Base-by-base conservation (phyloP, 2,888 invertebrate genomes). In the Trissolcus brochymenae region DNA sequence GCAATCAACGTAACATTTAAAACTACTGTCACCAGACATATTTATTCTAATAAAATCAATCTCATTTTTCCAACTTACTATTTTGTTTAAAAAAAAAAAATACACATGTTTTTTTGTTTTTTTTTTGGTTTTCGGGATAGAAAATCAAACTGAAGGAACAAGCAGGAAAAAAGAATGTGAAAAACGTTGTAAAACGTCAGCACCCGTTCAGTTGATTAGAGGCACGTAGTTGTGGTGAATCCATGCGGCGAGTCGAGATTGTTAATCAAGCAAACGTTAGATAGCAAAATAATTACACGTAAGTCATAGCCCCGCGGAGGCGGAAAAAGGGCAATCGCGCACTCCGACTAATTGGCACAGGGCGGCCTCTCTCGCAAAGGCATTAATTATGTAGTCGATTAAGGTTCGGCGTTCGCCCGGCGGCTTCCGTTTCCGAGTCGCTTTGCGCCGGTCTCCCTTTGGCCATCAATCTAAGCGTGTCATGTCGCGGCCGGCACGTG, bases 351-450 rank as follows among this genome's bases (percentile, higher is more conserved):
- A 79, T 76, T 76, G 72, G 78, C 59, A 65, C 55, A 50, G 68
- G 64, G 35, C 64, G 60, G 61, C 55, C 49, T n/a, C n/a, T n/a
- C 53, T 54, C 29, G 67, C 65, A 85, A 84, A 83, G 83, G 83
- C 84, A 87, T 87, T 87, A 86, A 87, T 87, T 87, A 87, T 86
- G 84, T 83, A 86, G 82, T 84, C 85, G 85, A 87, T 87, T 86
- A 86, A 75, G 71, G 75, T 68, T 72, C 60, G 67, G 62, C 75
- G 67, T 78, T 76, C 68, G 78, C 67, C 71, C 55, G 21, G 50
- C 62, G 54, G 55, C 62, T 74, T 66, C 71, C 66, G 73, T 60
- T 68, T 54, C 77, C 43, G 61, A 65, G 67, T 43, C 56, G 82
- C 83, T 86, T 85, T 82, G 84, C 81, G 68, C 67, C 79, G 56